Base-by-base conservation (phyloP, 2,797 vertebrate genomes). In the Etheostoma perlongum region DNA sequence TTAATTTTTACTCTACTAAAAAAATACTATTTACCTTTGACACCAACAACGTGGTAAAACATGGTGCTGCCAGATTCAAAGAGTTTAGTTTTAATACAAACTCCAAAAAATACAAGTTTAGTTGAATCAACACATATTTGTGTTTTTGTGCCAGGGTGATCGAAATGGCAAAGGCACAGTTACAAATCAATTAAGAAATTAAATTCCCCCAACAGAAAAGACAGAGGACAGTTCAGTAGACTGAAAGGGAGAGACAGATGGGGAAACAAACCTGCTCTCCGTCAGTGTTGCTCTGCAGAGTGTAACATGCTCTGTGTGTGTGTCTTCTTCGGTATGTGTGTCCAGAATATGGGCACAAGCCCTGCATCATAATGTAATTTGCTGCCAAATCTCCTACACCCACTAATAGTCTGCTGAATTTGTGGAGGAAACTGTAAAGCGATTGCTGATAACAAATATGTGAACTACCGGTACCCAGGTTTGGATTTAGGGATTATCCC, bases 171-270 rank as follows among this genome's bases (percentile, higher is more conserved):
- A 87, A 84, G 61, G 36, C 78, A 79, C 67, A 84, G 80, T 85
- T 81, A 87, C 75, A 88, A 88, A 91, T 91, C 82, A 92, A 84
- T 85, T 89, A 92, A 84, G 78, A 85, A 89, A 65, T 75, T 53
- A 86, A 86, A 89, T 84, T 89, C 40, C 73, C 72, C 61, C 79
- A 83, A 67, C 72, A 88, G 83, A 73, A 78, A 84, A 85, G 68
- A 85, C 48, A 65, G 55, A 72, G 27, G 86, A 75, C 76, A 79
- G 85, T 79, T 83, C 82, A 87, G 74, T 74, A 63, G 65, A 84
- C 74, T 83, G 82, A 79, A 57, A 81, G 73, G 21, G 46, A 84
- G 66, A 84, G 84, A 91, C 88, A 93, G 91, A 92, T 91, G 89
- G 89, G 72, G 72, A 90, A 85, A 83, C 82, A 91, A 83, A 90